Evolutionary conservation across 2,888 invertebrate species (phyloP).

Genomic region (Acanthacorydalis orientalis): DNA sequence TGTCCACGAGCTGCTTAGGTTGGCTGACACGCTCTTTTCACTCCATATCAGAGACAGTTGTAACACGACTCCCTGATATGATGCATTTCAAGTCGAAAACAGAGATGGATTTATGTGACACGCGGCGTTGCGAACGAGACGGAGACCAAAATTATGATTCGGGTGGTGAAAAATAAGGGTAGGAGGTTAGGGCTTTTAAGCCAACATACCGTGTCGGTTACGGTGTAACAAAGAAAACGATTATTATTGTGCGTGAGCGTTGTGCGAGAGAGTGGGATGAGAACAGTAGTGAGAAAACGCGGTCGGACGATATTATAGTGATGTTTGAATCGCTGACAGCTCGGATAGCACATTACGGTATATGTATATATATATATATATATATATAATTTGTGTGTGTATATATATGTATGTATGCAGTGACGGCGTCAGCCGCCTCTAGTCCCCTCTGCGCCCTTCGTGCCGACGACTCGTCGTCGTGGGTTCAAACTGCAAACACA

Average conservation of each 20-base stretch:
- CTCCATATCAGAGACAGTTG: no score
- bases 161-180: conserved; percentile 23
- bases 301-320: conserved; percentile 19
- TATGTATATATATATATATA: neutral
- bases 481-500: conserved; percentile 25
- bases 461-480: conserved; percentile 15
- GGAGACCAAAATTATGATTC: conserved; percentile 21
- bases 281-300: conserved; percentile 22
- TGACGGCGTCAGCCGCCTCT: neutral
- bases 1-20: no score
- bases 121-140: neutral
- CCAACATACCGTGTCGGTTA: conserved; percentile 19
- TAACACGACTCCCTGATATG: no score
- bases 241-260: conserved; percentile 6
- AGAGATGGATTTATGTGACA: no score
- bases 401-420: neutral
- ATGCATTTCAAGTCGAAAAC: no score
- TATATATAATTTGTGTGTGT: neutral
- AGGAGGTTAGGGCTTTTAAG: conserved; percentile 25
- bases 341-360: conserved; percentile 13
- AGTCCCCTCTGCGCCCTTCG: neutral
- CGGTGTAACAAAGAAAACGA: neutral
- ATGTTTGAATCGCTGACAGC: conserved; percentile 33
- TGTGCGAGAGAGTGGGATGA: conserved; percentile 9
- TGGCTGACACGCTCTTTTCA: no score